These are phyloP conservation scores for Ormyrus labotus DNA, from an alignment of 2,888 invertebrate species.

Conservation along the genomic window DNA sequence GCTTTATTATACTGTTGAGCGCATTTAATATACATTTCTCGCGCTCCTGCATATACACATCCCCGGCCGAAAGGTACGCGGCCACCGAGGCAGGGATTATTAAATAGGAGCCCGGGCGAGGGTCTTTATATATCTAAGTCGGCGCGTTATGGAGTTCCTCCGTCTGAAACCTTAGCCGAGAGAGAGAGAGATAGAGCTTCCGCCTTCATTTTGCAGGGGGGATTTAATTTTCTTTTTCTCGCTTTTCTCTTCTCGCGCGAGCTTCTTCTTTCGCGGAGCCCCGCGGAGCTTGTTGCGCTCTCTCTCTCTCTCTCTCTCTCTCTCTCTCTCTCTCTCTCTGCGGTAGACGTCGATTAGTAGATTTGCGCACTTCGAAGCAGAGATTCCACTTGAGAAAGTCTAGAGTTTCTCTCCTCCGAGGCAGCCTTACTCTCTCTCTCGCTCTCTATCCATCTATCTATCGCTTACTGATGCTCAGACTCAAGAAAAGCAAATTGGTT, in stretches of 20 bases:
- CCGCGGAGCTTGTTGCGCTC: too few relatives aligned
- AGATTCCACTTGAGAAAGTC: neutral
- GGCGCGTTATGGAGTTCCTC: too few relatives aligned
- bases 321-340: too few relatives aligned
- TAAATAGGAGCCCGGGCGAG: neutral
- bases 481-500: slow-evolving; percentile 38
- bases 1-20: slow-evolving; percentile 26
- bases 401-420: neutral
- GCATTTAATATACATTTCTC: slow-evolving; percentile 43
- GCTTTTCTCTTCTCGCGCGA: too few relatives aligned
- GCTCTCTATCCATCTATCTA: neutral
- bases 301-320: too few relatives aligned
- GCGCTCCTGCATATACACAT: slow-evolving; percentile 4
- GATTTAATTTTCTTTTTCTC: too few relatives aligned
- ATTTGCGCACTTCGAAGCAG: neutral
- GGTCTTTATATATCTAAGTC: neutral
- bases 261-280: too few relatives aligned
- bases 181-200: neutral
- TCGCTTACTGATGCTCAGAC: neutral
- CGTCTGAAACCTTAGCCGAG: neutral
- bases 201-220: too few relatives aligned
- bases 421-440: neutral
- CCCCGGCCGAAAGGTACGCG: neutral
- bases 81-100: neutral
- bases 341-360: neutral